These are phyloP conservation scores for Rotaria socialis DNA, from an alignment of 2,888 invertebrate species.

Conservation along the genomic window DNA sequence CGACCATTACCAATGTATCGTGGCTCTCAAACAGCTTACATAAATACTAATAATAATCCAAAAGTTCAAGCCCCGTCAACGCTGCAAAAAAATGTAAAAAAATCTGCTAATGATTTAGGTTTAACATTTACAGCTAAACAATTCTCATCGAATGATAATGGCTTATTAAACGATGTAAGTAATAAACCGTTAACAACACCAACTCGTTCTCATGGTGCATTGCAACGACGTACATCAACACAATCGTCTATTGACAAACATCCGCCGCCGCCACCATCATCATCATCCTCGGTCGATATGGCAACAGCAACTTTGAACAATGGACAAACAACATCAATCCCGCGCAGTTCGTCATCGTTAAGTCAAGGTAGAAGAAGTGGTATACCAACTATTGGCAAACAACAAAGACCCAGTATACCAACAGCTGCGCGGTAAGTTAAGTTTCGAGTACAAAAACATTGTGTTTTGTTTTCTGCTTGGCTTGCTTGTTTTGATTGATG, in stretches of 20 bases:
- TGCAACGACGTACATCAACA: neutral
- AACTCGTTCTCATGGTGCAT: neutral
- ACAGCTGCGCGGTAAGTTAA: neutral
- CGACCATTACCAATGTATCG: neutral
- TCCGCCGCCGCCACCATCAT: neutral
- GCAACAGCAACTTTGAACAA: neutral
- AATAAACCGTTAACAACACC: constrained; percentile 1
- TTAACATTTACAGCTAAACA: constrained; percentile 31
- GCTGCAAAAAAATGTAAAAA: neutral
- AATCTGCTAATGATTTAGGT: neutral
- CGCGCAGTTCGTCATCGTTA: constrained; percentile 30
- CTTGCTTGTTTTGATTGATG: neutral
- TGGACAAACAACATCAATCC: neutral
- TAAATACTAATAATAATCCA: neutral
- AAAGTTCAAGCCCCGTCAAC: neutral
- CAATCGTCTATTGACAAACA: neutral
- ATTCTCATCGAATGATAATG: neutral
- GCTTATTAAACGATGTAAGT: neutral
- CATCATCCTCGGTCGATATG: neutral
- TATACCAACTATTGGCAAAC: neutral
- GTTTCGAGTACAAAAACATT: neutral
- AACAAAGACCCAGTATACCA: neutral
- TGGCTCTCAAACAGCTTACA: neutral
- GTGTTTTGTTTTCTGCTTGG: neutral
- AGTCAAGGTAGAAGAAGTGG: constrained; percentile 26